Evolutionary conservation across 2,113 vertebrate genomes (phyloP).

Genomic region (Cynopterus brachyotis): DNA sequence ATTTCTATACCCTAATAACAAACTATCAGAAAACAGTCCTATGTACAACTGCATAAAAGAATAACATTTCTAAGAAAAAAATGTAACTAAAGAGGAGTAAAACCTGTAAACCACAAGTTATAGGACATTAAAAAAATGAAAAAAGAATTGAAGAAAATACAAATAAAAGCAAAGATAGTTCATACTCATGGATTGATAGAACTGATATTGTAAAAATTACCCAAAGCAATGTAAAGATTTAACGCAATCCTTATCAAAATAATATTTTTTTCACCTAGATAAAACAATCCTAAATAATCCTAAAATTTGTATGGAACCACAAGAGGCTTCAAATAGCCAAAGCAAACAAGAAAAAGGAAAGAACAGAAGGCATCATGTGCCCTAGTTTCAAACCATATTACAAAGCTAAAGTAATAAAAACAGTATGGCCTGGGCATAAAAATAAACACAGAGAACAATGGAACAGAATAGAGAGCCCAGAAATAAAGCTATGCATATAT

Average conservation of each 20-base stretch:
- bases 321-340: neutral
- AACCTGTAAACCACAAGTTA: neutral
- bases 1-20: neutral
- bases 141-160: neutral
- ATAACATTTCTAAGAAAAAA: neutral
- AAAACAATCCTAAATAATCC: neutral
- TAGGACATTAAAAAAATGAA: neutral
- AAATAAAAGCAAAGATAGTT: neutral
- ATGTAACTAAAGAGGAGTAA: neutral
- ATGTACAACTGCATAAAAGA: neutral
- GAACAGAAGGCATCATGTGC: neutral
- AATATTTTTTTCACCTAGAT: neutral
- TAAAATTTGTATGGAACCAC: neutral
- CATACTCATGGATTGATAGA: neutral
- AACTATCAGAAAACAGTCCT: neutral
- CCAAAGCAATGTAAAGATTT: neutral
- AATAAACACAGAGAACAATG: neutral
- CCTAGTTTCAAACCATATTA: neutral
- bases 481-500: neutral
- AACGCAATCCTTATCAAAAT: neutral
- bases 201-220: neutral
- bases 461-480: neutral
- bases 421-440: neutral
- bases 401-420: neutral
- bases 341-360: neutral